A percentile compares a stretch with the other conserved stretches of the same genome.
Conservation (phyloP, 1,140 invertebrate genomes). For the Zeugodacus cucurbitae region DNA sequence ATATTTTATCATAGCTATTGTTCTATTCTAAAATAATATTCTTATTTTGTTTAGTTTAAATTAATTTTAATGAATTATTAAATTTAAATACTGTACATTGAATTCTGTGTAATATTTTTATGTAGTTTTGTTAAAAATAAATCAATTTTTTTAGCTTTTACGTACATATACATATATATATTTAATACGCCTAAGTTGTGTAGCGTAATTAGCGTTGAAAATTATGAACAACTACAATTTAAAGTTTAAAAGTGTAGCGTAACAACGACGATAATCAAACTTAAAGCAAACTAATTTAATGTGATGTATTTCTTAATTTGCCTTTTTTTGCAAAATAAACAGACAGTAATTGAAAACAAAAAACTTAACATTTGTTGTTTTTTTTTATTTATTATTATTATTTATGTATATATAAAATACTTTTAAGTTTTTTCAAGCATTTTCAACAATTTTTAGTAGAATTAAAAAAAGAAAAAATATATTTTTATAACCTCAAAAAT, state of each 20-base stretch:
- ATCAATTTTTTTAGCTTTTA: not conserved
- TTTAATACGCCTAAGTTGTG: not conserved
- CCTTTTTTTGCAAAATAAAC: slow-evolving; percentile 27
- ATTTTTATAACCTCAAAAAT: no score
- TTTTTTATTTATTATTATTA: not conserved
- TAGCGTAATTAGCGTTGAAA: not conserved
- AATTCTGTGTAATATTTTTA: not conserved
- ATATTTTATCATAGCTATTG: not conserved
- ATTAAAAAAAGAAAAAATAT: no score
- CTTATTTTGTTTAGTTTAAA: not conserved
- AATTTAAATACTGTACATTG: not conserved
- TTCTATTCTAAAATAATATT: not conserved
- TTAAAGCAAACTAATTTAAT: slow-evolving; percentile 34
- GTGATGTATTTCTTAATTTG: slow-evolving; percentile 35
- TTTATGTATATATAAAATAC: not conserved
- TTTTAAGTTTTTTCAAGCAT: not conserved
- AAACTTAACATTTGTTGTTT: not conserved
- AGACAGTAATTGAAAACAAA: not conserved
- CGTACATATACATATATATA: not conserved
- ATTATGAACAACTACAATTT: not conserved
- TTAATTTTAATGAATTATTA: not conserved
- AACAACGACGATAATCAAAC: not conserved
- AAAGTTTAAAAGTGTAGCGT: not conserved
- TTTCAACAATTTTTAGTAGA: not conserved
- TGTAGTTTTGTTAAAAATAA: slow-evolving; percentile 4